Conservation (phyloP, 2,888 invertebrate genomes). For the Xestia rhomboidea region DNA sequence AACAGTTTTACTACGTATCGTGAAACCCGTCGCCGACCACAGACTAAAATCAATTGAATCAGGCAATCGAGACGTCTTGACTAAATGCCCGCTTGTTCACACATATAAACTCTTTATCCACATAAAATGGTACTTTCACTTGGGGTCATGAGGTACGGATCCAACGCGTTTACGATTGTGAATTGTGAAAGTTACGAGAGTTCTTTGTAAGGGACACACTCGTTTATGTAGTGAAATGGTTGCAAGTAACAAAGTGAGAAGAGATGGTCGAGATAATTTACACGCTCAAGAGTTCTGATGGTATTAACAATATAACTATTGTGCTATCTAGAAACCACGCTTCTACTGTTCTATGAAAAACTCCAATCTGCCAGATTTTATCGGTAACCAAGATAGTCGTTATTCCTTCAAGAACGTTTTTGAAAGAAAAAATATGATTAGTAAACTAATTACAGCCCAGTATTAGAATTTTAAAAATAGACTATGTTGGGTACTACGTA, state of each 20-base stretch:
- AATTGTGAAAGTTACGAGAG: constrained; percentile 65
- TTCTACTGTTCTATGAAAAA: constrained; percentile 24
- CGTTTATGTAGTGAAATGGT: constrained; percentile 56
- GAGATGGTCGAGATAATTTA: constrained; percentile 48
- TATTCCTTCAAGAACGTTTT: not conserved
- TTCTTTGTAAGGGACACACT: constrained; percentile 55
- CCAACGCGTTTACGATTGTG: constrained; percentile 59
- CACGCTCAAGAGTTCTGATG: constrained; percentile 5
- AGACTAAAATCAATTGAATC: constrained; percentile 30
- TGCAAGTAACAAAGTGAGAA: constrained; percentile 51
- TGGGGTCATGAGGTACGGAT: constrained; percentile 55
- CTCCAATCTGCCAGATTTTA: not conserved
- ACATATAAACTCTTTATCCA: constrained; percentile 42
- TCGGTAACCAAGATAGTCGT: not conserved
- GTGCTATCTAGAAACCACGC: constrained; percentile 13
- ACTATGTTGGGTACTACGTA: not conserved
- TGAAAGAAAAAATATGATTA: not conserved
- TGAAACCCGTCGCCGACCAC: constrained; percentile 4
- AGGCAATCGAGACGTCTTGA: constrained; percentile 22
- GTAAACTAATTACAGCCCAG: not conserved
- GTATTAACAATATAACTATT: constrained; percentile 32
- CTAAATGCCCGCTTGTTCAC: constrained; percentile 28
- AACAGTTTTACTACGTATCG: constrained; percentile 34
- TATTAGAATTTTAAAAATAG: constrained; percentile 21
- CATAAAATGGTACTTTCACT: constrained; percentile 59